Conservation (phyloP, 2,113 vertebrate genomes). For the Megaceryle torquata region DNA sequence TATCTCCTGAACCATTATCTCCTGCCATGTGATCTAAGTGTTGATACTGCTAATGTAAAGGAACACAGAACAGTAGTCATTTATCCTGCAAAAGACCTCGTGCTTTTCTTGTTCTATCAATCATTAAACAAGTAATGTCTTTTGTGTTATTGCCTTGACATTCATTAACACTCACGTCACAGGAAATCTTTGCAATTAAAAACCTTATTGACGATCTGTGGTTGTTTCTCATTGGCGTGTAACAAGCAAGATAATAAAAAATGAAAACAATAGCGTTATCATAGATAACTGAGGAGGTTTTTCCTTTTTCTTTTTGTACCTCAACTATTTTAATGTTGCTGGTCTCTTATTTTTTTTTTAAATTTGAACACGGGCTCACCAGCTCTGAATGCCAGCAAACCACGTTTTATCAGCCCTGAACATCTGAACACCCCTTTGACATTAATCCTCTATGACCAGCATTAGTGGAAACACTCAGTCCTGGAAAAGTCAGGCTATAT, state of each 20-base stretch:
- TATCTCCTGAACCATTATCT: slow-evolving; percentile 70
- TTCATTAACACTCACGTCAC: slow-evolving; percentile 82
- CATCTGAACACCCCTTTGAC: slow-evolving; percentile 48
- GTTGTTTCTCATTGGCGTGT: slow-evolving; percentile 58
- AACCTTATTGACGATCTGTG: slow-evolving; percentile 70
- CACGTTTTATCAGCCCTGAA: slow-evolving; percentile 54
- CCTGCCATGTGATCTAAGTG: slow-evolving; percentile 74
- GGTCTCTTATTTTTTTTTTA: background rate
- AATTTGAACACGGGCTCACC: background rate
- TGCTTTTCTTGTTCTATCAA: slow-evolving; percentile 80
- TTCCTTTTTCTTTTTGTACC: slow-evolving; percentile 45
- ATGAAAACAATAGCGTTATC: slow-evolving; percentile 60
- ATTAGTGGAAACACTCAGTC: slow-evolving; percentile 45
- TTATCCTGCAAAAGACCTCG: slow-evolving; percentile 80
- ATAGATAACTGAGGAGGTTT: slow-evolving; percentile 50
- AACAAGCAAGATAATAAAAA: slow-evolving; percentile 69
- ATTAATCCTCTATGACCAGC: slow-evolving; percentile 47
- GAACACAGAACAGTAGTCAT: slow-evolving; percentile 80
- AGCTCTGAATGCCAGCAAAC: slow-evolving; percentile 3
- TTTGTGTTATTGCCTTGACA: slow-evolving; percentile 82
- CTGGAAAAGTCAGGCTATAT: slow-evolving; percentile 27
- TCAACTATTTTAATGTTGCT: slow-evolving; percentile 6
- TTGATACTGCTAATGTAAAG: slow-evolving; percentile 76
- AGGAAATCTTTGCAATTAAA: slow-evolving; percentile 82
- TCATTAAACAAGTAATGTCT: slow-evolving; percentile 83